A percentile compares a stretch with the other conserved stretches of the same genome.
These are phyloP conservation scores for Glaucidium brasilianum DNA, from an alignment of 2,113 vertebrate genomes.

Conservation along the genomic window DNA sequence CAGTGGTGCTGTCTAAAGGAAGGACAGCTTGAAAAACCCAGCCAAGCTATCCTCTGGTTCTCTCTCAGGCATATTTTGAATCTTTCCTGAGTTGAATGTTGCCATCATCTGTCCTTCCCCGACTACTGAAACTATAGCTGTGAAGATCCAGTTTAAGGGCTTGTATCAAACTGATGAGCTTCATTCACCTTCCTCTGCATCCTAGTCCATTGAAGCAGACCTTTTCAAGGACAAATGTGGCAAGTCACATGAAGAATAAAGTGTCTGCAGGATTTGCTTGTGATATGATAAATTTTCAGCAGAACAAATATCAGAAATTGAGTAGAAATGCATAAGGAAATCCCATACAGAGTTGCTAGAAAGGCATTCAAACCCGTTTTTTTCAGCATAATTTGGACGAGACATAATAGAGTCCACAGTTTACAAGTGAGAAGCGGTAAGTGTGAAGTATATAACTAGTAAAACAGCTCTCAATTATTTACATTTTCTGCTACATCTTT, in stretches of 20 bases:
- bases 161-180: background rate
- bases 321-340: background rate
- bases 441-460: background rate
- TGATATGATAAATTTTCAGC: background rate
- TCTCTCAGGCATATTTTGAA: background rate
- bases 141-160: background rate
- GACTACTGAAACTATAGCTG: background rate
- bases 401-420: background rate
- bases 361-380: background rate
- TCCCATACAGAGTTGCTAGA: background rate
- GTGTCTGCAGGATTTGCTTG: background rate
- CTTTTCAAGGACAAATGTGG: background rate
- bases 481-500: conserved; percentile 16
- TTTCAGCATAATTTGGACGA: background rate
- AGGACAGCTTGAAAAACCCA: background rate
- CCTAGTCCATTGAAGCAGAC: background rate
- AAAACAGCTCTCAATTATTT: conserved; percentile 39
- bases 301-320: background rate
- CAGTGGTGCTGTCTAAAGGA: background rate
- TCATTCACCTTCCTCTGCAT: background rate
- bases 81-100: background rate
- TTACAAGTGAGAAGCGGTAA: conserved; percentile 10
- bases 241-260: background rate
- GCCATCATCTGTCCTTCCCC: background rate
- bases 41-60: background rate